These are phyloP conservation scores for Cantharis flavilabris DNA, from an alignment of 2,888 invertebrate genomes.

Conservation along the genomic window DNA sequence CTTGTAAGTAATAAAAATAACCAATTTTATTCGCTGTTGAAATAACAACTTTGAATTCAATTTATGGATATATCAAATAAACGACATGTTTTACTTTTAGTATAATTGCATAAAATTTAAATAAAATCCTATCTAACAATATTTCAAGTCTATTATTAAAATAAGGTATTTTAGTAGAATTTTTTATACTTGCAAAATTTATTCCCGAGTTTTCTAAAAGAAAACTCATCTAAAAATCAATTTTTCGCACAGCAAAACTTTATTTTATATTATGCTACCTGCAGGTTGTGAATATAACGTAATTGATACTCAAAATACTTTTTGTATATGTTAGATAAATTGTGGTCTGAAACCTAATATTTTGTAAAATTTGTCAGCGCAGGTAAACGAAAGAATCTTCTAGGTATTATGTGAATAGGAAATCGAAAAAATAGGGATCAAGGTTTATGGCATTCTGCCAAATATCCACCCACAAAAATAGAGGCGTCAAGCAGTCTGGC, in stretches of 20 bases:
- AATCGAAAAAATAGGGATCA: neutral
- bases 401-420: neutral
- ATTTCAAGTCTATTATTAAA: neutral
- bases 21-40: no score
- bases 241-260: neutral
- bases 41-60: no score
- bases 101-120: neutral
- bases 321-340: neutral
- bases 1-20: no score
- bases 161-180: neutral
- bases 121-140: neutral
- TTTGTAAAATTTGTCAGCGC: neutral
- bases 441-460: constrained; percentile 13
- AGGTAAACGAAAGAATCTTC: neutral
- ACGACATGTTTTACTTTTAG: no score
- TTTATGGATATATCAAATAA: no score
- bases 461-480: constrained; percentile 8
- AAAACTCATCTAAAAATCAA: neutral
- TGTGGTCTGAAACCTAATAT: neutral
- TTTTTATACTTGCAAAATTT: neutral
- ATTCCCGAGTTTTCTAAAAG: neutral
- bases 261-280: neutral
- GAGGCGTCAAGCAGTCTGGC: constrained; percentile 19
- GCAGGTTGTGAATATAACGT: neutral
- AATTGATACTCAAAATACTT: neutral